These are phyloP conservation scores for Nothobranchius kuhntae DNA, from an alignment of 2,113 vertebrate species.

Conservation along the genomic window DNA sequence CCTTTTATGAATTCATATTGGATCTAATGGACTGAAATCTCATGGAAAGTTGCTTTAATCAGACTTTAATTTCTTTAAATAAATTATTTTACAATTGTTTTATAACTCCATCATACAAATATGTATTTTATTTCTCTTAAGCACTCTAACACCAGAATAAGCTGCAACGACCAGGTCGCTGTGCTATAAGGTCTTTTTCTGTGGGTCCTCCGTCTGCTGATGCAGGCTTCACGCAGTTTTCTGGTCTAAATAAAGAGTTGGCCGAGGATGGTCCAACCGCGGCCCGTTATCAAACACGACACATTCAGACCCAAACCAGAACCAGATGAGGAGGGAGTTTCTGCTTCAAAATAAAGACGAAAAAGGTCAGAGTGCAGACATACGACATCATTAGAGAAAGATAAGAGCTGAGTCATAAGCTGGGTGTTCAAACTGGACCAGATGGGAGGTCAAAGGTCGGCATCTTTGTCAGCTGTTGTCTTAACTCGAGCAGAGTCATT, in stretches of 20 bases:
- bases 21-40: not conserved
- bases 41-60: not conserved
- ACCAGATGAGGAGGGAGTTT: constrained; percentile 9
- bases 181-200: constrained; percentile 3
- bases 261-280: not conserved
- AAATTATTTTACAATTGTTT: too few relatives aligned
- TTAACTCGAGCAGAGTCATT: constrained; percentile 2
- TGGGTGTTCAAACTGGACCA: not conserved
- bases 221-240: constrained; percentile 36
- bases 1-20: not conserved
- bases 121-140: not conserved
- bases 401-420: not conserved
- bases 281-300: constrained; percentile 4
- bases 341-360: constrained; percentile 13
- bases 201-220: constrained; percentile 30
- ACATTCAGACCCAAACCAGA: constrained; percentile 33
- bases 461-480: constrained; percentile 32
- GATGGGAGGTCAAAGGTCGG: constrained; percentile 37
- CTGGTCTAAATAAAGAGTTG: constrained; percentile 51
- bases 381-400: not conserved
- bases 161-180: constrained; percentile 1
- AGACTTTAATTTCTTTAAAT: not conserved
- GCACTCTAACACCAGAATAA: constrained; percentile 10
- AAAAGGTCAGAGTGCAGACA: not conserved
- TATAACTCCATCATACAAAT: too few relatives aligned